Evolutionary conservation across 2,113 vertebrate species (phyloP), one percentile per base, ranked within the genome.

Genomic region (Narcine bancroftii): DNA sequence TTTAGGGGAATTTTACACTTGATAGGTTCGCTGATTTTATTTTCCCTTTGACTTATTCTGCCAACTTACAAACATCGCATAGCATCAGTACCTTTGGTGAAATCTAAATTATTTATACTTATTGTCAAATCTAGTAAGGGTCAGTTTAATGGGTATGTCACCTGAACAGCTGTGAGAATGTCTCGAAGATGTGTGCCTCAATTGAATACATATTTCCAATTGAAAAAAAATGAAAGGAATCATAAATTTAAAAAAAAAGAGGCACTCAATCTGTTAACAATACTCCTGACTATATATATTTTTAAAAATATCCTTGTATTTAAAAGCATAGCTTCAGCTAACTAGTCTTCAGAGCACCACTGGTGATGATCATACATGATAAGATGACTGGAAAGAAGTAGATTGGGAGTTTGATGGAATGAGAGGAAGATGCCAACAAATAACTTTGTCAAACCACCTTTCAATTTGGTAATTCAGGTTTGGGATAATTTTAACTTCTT

Each of bases 21-120:
- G 53, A 91, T 45, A 91, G 89, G 66, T 91, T 69, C 42, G 65
- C 89, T 47, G 89, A 71, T 91, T 47, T 60, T 69, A 33, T 91
- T 71, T 91, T 71, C 42, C 81, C 89, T 91, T 91, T 69, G 65
- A 7, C 65, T 91, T 91, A 91, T 69, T 91, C 36, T 26, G 24
- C 39, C 24, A 45, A 91, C 63, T 42, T 91, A 36, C 89, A 91
- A 91, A 69, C 47, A 69, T 69, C 45, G 65, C 65, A 91, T 13
- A 47, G 26, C 65, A 47, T 11, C 45, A 63, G 42, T 47, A 63
- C 89, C 66, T 42, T 33, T 69, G 26, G 65, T 47, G 45, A 91
- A 69, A 47, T 71, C 89, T 71, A 71, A 91, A 91, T 69, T 71
- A 91, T 91, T 71, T 91, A 69, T 71, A 91, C 10, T 17, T 87